These are phyloP conservation scores for Maniola hyperantus DNA, from an alignment of 2,888 invertebrate genomes.

Conservation along the genomic window DNA sequence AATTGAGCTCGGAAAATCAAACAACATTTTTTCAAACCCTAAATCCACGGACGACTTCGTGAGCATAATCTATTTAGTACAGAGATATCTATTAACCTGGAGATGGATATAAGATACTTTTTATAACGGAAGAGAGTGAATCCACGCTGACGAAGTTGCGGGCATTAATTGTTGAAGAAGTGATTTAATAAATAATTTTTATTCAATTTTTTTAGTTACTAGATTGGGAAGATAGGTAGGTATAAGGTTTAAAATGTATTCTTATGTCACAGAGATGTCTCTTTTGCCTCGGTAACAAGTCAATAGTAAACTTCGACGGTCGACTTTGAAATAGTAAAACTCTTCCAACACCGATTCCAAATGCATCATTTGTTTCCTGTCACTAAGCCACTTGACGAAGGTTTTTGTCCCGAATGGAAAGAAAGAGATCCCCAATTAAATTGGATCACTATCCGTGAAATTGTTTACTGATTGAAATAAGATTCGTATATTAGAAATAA, in stretches of 20 bases:
- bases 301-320: conserved; percentile 28
- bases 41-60: too few species aligned
- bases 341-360: conserved; percentile 48
- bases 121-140: too few species aligned
- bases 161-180: too few species aligned
- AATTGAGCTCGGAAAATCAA: too few species aligned
- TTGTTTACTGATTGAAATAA: conserved; percentile 74
- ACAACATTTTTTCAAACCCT: too few species aligned
- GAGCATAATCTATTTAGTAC: too few species aligned
- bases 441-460: conserved; percentile 76
- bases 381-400: conserved; percentile 69
- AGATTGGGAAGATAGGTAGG: too few species aligned
- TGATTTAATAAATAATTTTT: too few species aligned
- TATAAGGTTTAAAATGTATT: background rate
- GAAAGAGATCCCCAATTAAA: conserved; percentile 78
- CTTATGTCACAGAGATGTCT: background rate
- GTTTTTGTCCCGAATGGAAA: conserved; percentile 63
- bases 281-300: conserved; percentile 19
- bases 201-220: too few species aligned
- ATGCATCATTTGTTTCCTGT: conserved; percentile 76
- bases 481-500: conserved; percentile 44
- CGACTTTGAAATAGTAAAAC: conserved; percentile 38
- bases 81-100: too few species aligned
- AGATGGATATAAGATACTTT: too few species aligned
- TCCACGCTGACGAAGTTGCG: too few species aligned